Evolutionary conservation across 2,113 vertebrate genomes (phyloP).

Genomic region (Ammodytes marinus): DNA sequence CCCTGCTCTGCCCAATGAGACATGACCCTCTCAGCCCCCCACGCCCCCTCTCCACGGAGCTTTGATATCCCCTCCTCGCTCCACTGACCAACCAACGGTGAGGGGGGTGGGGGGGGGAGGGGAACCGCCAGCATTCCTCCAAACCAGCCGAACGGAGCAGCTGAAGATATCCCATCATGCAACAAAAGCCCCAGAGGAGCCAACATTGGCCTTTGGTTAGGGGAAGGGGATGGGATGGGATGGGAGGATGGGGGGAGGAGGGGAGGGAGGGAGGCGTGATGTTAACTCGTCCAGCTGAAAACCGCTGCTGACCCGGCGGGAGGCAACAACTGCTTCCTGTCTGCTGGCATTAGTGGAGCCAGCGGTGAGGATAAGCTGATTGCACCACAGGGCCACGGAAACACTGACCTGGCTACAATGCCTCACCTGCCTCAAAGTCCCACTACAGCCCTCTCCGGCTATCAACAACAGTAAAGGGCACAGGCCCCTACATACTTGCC

Average conservation of each 20-base stretch:
- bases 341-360: constrained; percentile 80
- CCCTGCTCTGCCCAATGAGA: constrained; percentile 78
- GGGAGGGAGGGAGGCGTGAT: constrained; percentile 44
- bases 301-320: constrained; percentile 82
- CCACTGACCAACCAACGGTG: constrained; percentile 85
- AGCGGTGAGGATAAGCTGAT: constrained; percentile 79
- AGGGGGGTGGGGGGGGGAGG: constrained; percentile 69
- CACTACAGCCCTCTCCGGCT: not conserved
- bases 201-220: constrained; percentile 71
- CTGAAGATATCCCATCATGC: constrained; percentile 83
- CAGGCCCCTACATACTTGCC: not conserved
- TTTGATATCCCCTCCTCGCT: constrained; percentile 89
- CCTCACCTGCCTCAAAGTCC: constrained; percentile 26
- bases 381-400: constrained; percentile 47
- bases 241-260: not conserved
- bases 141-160: constrained; percentile 87
- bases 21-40: constrained; percentile 73
- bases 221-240: not conserved
- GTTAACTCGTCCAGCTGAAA: constrained; percentile 57
- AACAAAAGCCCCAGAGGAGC: constrained; percentile 74
- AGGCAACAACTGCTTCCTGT: constrained; percentile 86
- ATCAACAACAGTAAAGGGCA: constrained; percentile 32
- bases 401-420: constrained; percentile 49
- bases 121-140: constrained; percentile 89
- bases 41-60: constrained; percentile 76